phyloP scores from a whole-genome alignment of 1,140 invertebrate genomes.

The Heliconius himera region DNA sequence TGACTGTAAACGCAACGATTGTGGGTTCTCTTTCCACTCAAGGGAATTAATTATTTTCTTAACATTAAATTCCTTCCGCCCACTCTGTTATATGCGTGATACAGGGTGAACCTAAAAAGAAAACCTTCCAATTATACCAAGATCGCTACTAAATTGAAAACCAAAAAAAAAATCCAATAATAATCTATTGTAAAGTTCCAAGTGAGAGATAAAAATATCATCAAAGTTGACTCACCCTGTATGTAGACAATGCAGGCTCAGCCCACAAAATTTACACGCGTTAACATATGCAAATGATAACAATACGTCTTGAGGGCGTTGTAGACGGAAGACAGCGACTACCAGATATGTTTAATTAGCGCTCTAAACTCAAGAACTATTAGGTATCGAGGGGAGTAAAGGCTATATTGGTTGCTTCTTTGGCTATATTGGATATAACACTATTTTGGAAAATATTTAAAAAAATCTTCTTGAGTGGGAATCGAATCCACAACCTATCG shows the following conservation, averaged over 20 bases:
- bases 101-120: not conserved
- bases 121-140: too few species aligned
- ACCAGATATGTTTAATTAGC: not conserved
- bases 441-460: too few species aligned
- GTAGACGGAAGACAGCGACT: constrained; percentile 17
- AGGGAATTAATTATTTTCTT: not conserved
- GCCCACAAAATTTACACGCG: constrained; percentile 49
- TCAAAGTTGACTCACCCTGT: constrained; percentile 36
- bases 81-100: not conserved
- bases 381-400: too few species aligned
- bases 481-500: too few species aligned
- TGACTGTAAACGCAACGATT: too few species aligned
- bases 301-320: constrained; percentile 35
- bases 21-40: too few species aligned
- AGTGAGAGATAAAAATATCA: constrained; percentile 30
- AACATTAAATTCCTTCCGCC: not conserved
- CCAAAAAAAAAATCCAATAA: not conserved
- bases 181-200: constrained; percentile 4
- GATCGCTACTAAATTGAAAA: not conserved
- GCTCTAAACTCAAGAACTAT: too few species aligned
- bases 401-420: too few species aligned
- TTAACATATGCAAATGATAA: constrained; percentile 52
- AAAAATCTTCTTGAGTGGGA: too few species aligned
- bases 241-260: constrained; percentile 38
- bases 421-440: too few species aligned